Evolutionary conservation across 1,140 invertebrate genomes (phyloP), one percentile per base, ranked within the genome.

Genomic region (Drosophila bocqueti): DNA sequence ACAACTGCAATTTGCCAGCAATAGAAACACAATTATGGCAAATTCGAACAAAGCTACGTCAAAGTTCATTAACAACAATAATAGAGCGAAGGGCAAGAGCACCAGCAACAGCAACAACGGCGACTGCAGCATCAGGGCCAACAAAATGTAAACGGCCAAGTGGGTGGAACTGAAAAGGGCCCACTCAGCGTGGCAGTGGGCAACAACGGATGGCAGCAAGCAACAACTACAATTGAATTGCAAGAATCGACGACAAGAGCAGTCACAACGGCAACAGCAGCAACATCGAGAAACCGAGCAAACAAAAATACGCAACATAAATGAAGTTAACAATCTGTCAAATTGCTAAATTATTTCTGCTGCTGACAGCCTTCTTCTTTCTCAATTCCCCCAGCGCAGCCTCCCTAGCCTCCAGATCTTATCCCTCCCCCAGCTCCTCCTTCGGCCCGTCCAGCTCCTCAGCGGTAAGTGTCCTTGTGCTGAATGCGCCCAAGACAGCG

Each of bases 291-390:
- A 66, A 72, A 60, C 45, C 71, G 80, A 72, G 73, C 47, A 73
- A 72, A 77, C 47, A 73, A 86, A 78, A 83, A 87, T 83, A 86
- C 84, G 73, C 74, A 90, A 90, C 85, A 89, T 92, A 92, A 92
- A 92, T 92, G 91, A 92, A 92, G 91, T 92, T 92, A 90, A 90
- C 91, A 91, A 90, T 82, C 87, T 90, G 87, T 92, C 91, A 92
- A 84, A 90, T 90, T 92, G 82, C 79, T 91, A 92, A 92, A 92
- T 91, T 92, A 91, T 90, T 92, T 92, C 91, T 92, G 91, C 91
- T 92, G 91, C 76, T 91, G 91, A 92, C 91, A 91, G 91, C 91
- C 84, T 91, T 90, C 79, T 92, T 82, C 91, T 83, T 92, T 79
- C 79, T 79, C 76, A 83, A 87, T 90, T 90, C 79, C 80, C 80